phyloP scores from a whole-genome alignment of 2,113 vertebrate species.

The Cyanocitta stelleri region DNA sequence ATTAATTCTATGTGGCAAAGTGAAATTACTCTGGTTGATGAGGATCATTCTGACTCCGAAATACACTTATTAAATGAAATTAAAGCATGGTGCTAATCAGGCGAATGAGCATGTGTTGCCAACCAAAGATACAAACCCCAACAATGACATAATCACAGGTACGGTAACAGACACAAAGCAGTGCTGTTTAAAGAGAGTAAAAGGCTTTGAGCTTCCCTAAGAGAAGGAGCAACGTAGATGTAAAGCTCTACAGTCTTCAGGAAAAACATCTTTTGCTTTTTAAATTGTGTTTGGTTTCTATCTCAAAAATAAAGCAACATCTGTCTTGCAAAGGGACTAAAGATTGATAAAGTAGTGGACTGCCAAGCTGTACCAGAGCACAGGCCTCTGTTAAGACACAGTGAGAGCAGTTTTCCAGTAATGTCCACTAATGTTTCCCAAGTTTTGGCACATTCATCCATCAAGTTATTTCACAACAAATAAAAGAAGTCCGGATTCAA shows the following conservation, averaged over 20 bases:
- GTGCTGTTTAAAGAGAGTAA: background rate
- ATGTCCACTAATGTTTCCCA: background rate
- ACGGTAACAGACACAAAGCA: background rate
- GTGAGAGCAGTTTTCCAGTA: background rate
- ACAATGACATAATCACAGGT: conserved; percentile 19
- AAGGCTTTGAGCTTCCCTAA: background rate
- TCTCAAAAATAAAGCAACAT: background rate
- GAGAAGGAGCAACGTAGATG: background rate
- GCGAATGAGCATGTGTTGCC: background rate
- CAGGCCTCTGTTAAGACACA: background rate
- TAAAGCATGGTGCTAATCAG: conserved; percentile 33
- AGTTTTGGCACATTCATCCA: background rate
- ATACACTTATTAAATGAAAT: conserved; percentile 50
- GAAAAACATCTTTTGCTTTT: background rate
- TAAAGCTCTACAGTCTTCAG: background rate
- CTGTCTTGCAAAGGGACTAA: background rate
- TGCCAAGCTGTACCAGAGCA: background rate
- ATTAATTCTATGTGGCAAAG: conserved; percentile 32
- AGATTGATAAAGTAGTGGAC: background rate
- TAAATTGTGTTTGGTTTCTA: background rate
- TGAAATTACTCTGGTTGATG: conserved; percentile 23
- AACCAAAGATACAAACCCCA: conserved; percentile 19
- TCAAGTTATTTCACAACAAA: background rate
- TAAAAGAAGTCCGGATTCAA: background rate
- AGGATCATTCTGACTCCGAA: background rate